phyloP scores from a whole-genome alignment of 2,113 vertebrate species.

The Tragulus kanchil region DNA sequence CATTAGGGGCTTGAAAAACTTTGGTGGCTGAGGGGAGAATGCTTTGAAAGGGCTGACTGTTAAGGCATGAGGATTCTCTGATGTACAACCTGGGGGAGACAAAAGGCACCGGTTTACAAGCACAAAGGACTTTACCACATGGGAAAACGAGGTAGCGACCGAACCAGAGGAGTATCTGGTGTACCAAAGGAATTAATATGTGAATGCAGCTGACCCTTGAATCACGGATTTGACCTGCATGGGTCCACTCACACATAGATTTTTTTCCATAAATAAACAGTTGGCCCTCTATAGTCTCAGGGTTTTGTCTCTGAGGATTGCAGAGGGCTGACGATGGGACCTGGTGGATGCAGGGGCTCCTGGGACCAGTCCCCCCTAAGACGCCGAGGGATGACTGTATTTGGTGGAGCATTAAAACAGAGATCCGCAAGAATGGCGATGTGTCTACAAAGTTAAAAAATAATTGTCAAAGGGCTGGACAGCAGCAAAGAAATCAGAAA shows the following conservation, averaged over 20 bases:
- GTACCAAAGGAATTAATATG: not conserved
- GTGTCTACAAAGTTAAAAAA: not conserved
- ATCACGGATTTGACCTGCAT: not conserved
- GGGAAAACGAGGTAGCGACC: not conserved
- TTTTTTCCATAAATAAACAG: not conserved
- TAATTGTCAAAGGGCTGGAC: not conserved
- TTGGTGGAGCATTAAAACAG: not conserved
- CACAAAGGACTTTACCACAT: not conserved
- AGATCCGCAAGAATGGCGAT: not conserved
- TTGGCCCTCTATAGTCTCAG: not conserved
- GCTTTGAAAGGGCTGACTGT: conserved; percentile 95
- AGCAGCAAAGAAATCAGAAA: not conserved
- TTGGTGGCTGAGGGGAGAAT: conserved; percentile 95
- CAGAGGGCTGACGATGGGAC: not conserved
- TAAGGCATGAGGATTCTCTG: conserved; percentile 93
- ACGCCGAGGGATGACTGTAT: not conserved
- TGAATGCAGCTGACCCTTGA: not conserved
- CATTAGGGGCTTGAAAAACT: conserved; percentile 98
- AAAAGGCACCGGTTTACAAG: conserved; percentile 36
- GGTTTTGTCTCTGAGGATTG: not conserved
- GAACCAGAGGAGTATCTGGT: not conserved
- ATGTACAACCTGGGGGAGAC: conserved; percentile 84
- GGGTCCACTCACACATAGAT: not conserved
- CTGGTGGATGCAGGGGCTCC: not conserved
- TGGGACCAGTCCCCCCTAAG: not conserved